Evolutionary conservation across 2,888 invertebrate species (phyloP), one percentile per base, ranked within the genome.

Genomic region (Steinernema hermaphroditum): DNA sequence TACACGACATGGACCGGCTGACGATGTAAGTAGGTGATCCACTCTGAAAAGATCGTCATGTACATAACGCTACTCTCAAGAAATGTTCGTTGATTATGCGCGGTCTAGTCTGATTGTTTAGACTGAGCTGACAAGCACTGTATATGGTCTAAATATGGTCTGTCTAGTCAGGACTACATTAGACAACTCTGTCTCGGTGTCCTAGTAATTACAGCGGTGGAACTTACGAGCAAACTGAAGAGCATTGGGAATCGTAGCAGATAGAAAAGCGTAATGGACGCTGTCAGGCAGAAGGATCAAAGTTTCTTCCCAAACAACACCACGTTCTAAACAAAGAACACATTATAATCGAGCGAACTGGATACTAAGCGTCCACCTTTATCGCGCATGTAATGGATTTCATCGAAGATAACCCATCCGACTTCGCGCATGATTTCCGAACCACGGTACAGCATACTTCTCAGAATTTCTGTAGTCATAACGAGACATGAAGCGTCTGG

Each of bases 381-480:
- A 87, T 99, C 96, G 83, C 98, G 91, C 98, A 99, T 99, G 87
- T 99, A 99, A 89, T 99, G 98, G 83, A 99, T 99, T 89, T 99
- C 98, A 87, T 99, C 98, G 89, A 99, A 99, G 71, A 99, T 90
- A 0, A 99, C 98, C 98, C 98, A 99, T 69, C 96, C 97, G 0
- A 99, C 96, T 90, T 99, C 98, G 75, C 96, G 91, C 93, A 96
- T 96, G 27, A 99, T 92, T 90, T 98, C 96, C 46, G 96, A 96
- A 69, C 98, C 98, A 86, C 97, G 90, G 87, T 98, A 99, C 73
- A 99, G 89, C 98, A 99, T 98, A 85, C 95, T 96, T 77, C 98
- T 90, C 76, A 99, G 89, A 90, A 99, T 99, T 92, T 99, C 98
- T n/a, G 98, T 99, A 0, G 98, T 99, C 98, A 99, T 99, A 79